Evolutionary conservation across 2,797 vertebrate species (phyloP), one percentile per base, ranked within the genome.

Genomic region (Ciconia nigra): DNA sequence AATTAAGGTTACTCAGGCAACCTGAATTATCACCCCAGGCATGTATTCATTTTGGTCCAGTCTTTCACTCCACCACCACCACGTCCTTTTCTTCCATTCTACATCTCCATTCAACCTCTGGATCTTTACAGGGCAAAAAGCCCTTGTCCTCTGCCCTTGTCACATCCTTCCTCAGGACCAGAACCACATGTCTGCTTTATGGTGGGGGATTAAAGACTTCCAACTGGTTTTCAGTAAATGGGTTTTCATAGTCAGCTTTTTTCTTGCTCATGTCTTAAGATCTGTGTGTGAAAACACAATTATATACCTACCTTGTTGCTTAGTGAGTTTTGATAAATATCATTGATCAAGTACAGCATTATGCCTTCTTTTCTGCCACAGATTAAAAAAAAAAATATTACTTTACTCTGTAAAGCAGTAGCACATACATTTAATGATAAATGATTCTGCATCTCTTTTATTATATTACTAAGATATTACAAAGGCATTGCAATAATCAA

Each of bases 291-390:
- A 94, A 96, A 94, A 79, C 46, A 89, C 51, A 89, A 59, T 89
- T 79, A 59, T 55, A 62, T 86, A 82, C 79, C 69, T 96, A 83
- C 55, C 70, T 87, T 82, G 49, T 67, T 80, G 21, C 71, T 77
- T 95, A 90, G 89, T 84, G 81, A 33, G 13, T 92, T 96, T 95
- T 87, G 63, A 83, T 94, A 88, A 91, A 83, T 80, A 59, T 80
- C 37, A 25, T 71, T 93, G 93, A 82, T 79, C 55, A 82, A 77
- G 47, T 57, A 52, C 9, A 69, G 10, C 9, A 42, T 58, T 87
- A 44, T 59, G 28, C 20, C 55, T 57, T 67, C 24, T 57, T 89
- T 94, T 90, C 71, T 90, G 47, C 15, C 33, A 57, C 29, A 31
- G 73, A 17, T 51, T 13, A 15, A 15, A 33, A 44, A 55, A 66